Base-by-base conservation (phyloP, 2,888 invertebrate genomes). In the Lasioglossum figueresi region DNA sequence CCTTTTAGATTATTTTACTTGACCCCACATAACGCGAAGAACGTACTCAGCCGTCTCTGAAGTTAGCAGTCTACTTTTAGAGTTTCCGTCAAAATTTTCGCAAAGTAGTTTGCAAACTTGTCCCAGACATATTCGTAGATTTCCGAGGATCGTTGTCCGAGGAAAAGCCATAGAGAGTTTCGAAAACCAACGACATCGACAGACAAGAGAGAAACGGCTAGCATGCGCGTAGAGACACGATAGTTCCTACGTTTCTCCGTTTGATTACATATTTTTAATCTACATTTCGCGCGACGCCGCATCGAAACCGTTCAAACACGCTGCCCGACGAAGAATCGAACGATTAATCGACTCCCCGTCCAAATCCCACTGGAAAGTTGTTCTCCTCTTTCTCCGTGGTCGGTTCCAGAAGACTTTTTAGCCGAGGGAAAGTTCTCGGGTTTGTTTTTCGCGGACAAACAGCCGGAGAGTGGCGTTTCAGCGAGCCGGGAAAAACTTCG, bases 181-280 rank as follows among this genome's bases (percentile, higher is more conserved):
- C 43, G 82, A 84, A 84, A 52, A 52, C 87, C 88, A 85, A 80
- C 82, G 88, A 90, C 89, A 91, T 89, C 88, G 92, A 93, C 88
- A 92, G 90, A 92, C 88, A 68, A 40, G 68, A 68, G 37, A 91
- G 90, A 89, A 91, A 70, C 40, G 59, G 6, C 37, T 74, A 89
- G 88, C 92, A 92, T 92, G 92, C 92, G 92, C 92, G 91, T 91
- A 88, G 87, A 92, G 87, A 92, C 88, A 90, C 90, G 91, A 91
- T 86, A 90, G 90, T 79, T 82, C 63, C 40, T 27, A 48, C 31
- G 27, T 48, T 52, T 37, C 14, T 31, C 37, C 31, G 63, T 68
- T 45, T 27, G 23, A 12, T 19, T 52, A 52, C n/a, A 52, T n/a
- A 27, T 59, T 43, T 27, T 75, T 68, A 10, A 34, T 68, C 68